These are phyloP conservation scores for Camponotus pennsylvanicus DNA, from an alignment of 1,140 invertebrate species.

Conservation along the genomic window DNA sequence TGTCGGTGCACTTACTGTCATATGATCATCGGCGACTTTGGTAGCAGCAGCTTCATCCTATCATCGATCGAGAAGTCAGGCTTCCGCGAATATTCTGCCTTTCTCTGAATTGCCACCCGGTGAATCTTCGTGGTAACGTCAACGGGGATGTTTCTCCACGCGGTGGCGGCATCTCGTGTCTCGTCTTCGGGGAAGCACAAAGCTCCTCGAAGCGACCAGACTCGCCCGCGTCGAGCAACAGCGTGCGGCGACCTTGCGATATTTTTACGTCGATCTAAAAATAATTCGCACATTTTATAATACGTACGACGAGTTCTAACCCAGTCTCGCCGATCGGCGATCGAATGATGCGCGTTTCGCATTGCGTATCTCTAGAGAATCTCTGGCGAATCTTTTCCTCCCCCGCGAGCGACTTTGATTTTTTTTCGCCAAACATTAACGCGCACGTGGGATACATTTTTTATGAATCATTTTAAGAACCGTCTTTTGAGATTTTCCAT, in stretches of 20 bases:
- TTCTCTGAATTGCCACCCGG: background rate
- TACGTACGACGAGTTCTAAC: slow-evolving; percentile 71
- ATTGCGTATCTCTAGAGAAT: slow-evolving; percentile 33
- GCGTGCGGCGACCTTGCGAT: slow-evolving; percentile 84
- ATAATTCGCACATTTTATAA: slow-evolving; percentile 85
- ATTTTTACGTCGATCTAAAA: slow-evolving; percentile 84
- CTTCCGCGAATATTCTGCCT: background rate
- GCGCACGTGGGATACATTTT: no score
- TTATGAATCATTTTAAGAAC: no score
- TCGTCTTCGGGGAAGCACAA: background rate
- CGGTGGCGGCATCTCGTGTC: slow-evolving; percentile 67
- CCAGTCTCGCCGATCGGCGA: slow-evolving; percentile 67
- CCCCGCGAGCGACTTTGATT: background rate
- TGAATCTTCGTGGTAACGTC: background rate
- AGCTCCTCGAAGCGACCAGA: slow-evolving; percentile 31
- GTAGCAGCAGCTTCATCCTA: background rate
- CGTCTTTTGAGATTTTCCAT: background rate
- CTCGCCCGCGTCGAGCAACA: slow-evolving; percentile 58
- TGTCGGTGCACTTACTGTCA: background rate
- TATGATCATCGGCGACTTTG: background rate
- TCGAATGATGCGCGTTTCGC: slow-evolving; percentile 40
- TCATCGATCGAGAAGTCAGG: slow-evolving; percentile 19
- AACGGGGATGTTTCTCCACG: slow-evolving; percentile 15
- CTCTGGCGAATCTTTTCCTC: no score
- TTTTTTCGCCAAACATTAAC: background rate